Percentiles rank a stretch among this genome's conserved stretches.
Conservation (phyloP, 2,888 invertebrate species). For the Belgica antarctica region DNA sequence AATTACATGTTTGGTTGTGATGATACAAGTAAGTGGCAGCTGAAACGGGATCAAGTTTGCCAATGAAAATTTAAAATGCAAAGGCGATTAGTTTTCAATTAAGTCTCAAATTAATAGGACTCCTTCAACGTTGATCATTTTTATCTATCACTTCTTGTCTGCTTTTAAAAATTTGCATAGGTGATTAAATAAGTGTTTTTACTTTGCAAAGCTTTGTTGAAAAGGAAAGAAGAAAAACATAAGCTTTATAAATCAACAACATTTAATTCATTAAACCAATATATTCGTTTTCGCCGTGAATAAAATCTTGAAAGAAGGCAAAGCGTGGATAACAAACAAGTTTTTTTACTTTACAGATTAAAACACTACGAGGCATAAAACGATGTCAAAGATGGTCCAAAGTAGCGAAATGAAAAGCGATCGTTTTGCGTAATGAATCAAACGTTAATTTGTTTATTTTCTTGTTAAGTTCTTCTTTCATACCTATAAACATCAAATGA, state of each 20-base stretch:
- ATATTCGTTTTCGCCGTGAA: not conserved
- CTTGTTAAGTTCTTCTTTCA: conserved; percentile 27
- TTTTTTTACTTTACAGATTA: conserved; percentile 22
- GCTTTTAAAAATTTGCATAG: conserved; percentile 34
- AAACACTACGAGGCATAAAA: conserved; percentile 23
- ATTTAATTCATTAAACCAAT: conserved; percentile 27
- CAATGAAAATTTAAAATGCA: conserved; percentile 28
- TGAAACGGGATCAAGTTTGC: conserved; percentile 4
- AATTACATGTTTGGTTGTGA: no score
- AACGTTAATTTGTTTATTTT: conserved; percentile 34
- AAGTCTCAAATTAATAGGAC: conserved; percentile 40
- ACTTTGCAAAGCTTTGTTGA: not conserved
- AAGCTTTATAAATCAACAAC: conserved; percentile 22
- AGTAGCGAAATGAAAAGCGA: not conserved
- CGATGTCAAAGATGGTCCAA: not conserved
- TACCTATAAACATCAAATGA: not conserved
- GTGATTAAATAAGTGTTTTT: conserved; percentile 2
- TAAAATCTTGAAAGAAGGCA: not conserved
- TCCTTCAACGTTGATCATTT: conserved; percentile 6
- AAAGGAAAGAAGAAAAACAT: not conserved
- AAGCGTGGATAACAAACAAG: conserved; percentile 29
- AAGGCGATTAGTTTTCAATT: conserved; percentile 36
- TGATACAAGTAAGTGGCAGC: no score
- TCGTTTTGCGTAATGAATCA: conserved; percentile 30
- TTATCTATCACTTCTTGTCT: not conserved